Percentiles rank a stretch among this genome's conserved stretches.
These are phyloP conservation scores for chimpanzee (Pan troglodytes) DNA, from an alignment of 2,113 vertebrate species.

Conservation along the genomic window NHGRI_mPanTro3-v2.1_pri NC_072398.2:221814001-221814500, in stretches of 20 bases:
- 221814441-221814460: too few species aligned
- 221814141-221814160: background rate
- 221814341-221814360: background rate
- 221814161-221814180: background rate
- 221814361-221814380: too few species aligned
- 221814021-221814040: too few species aligned
- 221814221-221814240: background rate
- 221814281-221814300: background rate
- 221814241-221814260: background rate
- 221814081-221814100: background rate
- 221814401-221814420: too few species aligned
- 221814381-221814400: too few species aligned
- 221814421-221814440: too few species aligned
- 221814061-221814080: accelerated
- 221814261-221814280: background rate
- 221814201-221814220: too few species aligned
- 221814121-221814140: background rate
- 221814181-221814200: background rate
- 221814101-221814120: background rate
- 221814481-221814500: too few species aligned
- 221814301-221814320: background rate
- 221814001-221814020: too few species aligned
- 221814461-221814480: too few species aligned
- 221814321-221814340: background rate
- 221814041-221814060: too few species aligned